Base-by-base conservation (phyloP, 2,113 vertebrate species). In the Nasalis larvatus region DNA sequence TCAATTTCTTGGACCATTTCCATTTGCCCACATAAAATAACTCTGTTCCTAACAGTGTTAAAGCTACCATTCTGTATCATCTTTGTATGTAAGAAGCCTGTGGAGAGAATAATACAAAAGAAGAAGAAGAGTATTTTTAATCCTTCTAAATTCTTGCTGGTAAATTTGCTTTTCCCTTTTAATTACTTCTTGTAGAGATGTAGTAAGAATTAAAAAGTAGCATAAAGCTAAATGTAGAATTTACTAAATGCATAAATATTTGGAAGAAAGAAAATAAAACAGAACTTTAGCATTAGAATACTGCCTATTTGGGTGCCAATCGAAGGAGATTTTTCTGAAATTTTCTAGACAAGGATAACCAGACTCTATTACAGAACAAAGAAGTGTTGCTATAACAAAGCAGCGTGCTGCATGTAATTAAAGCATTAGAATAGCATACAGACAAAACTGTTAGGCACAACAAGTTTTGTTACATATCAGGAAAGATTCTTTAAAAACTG, bases 381-480 rank as follows among this genome's bases (percentile, higher is more conserved):
- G 81, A 92, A 97, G 83, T 87, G 8, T 84, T 52, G 6, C n/a
- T 42, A 10, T 63, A 95, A 42, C 54, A 25, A 84, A 98, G 93
- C 30, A 92, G 13, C 92, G 80, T 49, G 54, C 0, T 96, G 52
- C 45, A 95, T 97, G 89, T 74, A 97, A 97, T 93, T 93, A 97
- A 97, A 94, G 13, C 58, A 73, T 71, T 71, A 95, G 94, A 96
- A 87, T 58, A 92, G 35, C 13, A 45, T 21, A 54, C 3, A 93
- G 17, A 83, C 92, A 91, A 94, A 88, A 80, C 5, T 66, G 23
- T 25, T 91, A 92, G 96, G 47, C 58, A 95, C 87, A 95, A 97
- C 56, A 9, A 52, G 6, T 47, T 94, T 87, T 73, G 49, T 10
- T 78, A 94, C 4, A 54, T 40, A 45, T 0, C 8, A 7, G 2